A percentile compares a stretch with the other conserved stretches of the same genome.
phyloP scores from a whole-genome alignment of 2,797 vertebrate species.

The Vipera latastei region DNA sequence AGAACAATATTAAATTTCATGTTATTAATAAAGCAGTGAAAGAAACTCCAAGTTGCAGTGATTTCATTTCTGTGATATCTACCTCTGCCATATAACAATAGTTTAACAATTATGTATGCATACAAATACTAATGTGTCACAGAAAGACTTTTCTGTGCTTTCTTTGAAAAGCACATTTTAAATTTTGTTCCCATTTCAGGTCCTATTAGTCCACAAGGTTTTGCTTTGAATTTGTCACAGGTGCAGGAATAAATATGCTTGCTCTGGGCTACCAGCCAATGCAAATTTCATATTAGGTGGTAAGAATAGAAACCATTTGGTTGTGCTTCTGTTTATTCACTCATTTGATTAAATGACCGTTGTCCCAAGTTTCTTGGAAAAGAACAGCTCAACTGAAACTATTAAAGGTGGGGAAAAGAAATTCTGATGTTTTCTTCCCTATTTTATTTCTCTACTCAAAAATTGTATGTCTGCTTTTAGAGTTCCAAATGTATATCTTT shows the following conservation, averaged over 20 bases:
- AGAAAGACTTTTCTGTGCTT: rapidly evolving
- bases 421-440: background rate
- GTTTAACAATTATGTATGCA: background rate
- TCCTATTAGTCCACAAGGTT: conserved; percentile 24
- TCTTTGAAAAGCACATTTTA: background rate
- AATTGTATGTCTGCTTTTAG: background rate
- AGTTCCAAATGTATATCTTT: background rate
- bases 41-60: background rate
- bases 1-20: background rate
- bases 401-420: background rate
- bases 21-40: background rate
- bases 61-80: background rate
- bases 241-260: conserved; percentile 29
- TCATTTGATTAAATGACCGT: conserved; percentile 30
- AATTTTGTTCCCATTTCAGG: conserved; percentile 9
- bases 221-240: conserved; percentile 27
- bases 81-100: background rate
- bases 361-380: background rate
- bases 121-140: background rate
- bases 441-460: background rate
- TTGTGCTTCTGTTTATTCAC: conserved; percentile 33
- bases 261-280: conserved; percentile 50
- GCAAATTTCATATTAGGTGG: conserved; percentile 44
- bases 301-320: background rate
- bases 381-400: conserved; percentile 4